Conservation (phyloP, 1,140 invertebrate genomes). For the Drusus annulatus region DNA sequence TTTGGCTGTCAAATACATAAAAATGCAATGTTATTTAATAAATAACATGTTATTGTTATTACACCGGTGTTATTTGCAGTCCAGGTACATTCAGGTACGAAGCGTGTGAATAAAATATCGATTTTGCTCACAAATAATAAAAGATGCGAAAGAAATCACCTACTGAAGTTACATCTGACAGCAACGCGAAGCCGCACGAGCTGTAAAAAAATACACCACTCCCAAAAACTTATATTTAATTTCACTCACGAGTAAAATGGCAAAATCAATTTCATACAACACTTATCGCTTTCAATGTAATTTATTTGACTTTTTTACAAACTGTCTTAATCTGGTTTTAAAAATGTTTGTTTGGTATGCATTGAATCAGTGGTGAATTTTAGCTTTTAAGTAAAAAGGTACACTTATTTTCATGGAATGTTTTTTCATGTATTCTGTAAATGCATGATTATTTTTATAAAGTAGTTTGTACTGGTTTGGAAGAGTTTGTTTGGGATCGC, state of each 20-base stretch:
- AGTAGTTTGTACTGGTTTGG: not conserved
- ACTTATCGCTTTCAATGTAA: too few relatives aligned
- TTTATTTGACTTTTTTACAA: too few relatives aligned
- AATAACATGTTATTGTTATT: too few relatives aligned
- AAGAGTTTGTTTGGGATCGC: not conserved
- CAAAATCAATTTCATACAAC: too few relatives aligned
- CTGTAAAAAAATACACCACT: not conserved
- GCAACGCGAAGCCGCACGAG: conserved; percentile 22
- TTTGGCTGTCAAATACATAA: conserved; percentile 26
- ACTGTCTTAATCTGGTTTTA: too few relatives aligned
- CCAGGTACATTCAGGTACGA: conserved; percentile 9
- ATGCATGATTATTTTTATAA: not conserved
- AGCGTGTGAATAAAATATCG: conserved; percentile 16
- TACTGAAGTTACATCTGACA: conserved; percentile 9
- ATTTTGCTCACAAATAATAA: conserved; percentile 27
- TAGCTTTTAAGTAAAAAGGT: not conserved
- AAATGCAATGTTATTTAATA: conserved; percentile 5
- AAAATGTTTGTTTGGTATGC: too few relatives aligned
- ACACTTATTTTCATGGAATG: not conserved
- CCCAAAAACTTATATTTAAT: not conserved
- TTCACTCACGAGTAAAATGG: not conserved
- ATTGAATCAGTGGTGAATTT: too few relatives aligned
- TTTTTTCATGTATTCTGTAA: not conserved
- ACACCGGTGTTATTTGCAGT: not conserved
- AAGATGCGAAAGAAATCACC: conserved; percentile 28